phyloP scores from a whole-genome alignment of 2,113 vertebrate genomes.

The Gadus chalcogrammus region DNA sequence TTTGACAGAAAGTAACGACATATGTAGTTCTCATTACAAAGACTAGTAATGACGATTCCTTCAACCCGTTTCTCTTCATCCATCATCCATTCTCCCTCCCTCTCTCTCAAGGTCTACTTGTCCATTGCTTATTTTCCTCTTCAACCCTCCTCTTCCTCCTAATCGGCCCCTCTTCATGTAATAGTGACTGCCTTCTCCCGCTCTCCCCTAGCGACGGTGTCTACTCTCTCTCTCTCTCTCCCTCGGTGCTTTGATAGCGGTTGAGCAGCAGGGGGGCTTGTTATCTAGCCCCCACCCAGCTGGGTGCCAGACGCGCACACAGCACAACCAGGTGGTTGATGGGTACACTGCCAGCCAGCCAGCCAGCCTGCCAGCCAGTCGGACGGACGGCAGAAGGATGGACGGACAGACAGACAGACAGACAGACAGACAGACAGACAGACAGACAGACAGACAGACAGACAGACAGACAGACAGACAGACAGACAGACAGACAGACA shows the following conservation, averaged over 20 bases:
- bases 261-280: constrained; percentile 55
- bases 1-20: no score
- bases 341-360: constrained; percentile 32
- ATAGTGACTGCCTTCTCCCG: no score
- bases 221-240: not conserved
- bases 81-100: constrained; percentile 4
- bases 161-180: no score
- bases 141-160: no score
- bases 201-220: not conserved
- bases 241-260: constrained; percentile 23
- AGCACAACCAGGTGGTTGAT: constrained; percentile 15
- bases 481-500: constrained; percentile 48
- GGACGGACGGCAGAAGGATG: not conserved
- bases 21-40: no score
- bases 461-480: constrained; percentile 11
- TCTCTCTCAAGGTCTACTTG: no score
- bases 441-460: not conserved
- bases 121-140: no score
- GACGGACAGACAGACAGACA: constrained; percentile 37
- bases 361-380: not conserved
- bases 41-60: no score
- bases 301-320: constrained; percentile 50
- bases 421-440: constrained; percentile 40
- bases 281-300: constrained; percentile 64
- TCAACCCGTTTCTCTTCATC: no score